A percentile compares a stretch with the other conserved stretches of the same genome.
phyloP scores from a whole-genome alignment of 2,888 invertebrate genomes.

The Drosophila bunnanda region DNA sequence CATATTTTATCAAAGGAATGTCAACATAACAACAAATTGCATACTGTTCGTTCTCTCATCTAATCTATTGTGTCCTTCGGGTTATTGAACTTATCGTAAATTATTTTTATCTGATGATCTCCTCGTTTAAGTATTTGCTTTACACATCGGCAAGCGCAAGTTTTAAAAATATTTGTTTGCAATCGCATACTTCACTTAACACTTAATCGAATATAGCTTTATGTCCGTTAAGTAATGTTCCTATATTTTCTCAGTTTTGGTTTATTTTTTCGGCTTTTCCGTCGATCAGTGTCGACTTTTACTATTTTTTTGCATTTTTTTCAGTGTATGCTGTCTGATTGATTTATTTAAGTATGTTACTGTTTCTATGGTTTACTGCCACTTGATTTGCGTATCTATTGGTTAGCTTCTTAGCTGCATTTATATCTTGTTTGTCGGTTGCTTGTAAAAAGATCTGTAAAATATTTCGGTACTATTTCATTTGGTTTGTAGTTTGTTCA shows the following conservation, averaged over 20 bases:
- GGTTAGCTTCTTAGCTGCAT: constrained; percentile 2
- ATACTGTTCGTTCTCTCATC: constrained; percentile 44
- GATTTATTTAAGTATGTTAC: constrained; percentile 15
- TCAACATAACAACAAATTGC: constrained; percentile 71
- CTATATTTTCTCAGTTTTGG: constrained; percentile 56
- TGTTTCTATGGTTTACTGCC: constrained; percentile 24
- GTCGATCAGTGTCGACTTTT: constrained; percentile 36
- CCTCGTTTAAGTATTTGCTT: constrained; percentile 39
- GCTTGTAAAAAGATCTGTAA: constrained; percentile 77
- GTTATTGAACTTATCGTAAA: constrained; percentile 49
- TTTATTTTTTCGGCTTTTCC: constrained; percentile 54
- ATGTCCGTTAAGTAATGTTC: constrained; percentile 53
- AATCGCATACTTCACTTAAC: constrained; percentile 56
- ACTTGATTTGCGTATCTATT: constrained; percentile 22
- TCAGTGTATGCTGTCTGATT: constrained; percentile 27
- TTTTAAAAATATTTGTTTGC: constrained; percentile 63
- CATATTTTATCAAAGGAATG: constrained; percentile 57
- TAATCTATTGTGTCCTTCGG: constrained; percentile 16
- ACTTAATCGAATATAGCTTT: constrained; percentile 65
- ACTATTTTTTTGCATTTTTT: constrained; percentile 42
- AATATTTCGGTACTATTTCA: constrained; percentile 80
- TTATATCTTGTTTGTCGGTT: constrained; percentile 29
- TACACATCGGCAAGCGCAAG: constrained; percentile 65
- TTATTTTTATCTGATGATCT: constrained; percentile 14
- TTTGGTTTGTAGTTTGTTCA: constrained; percentile 54